A percentile compares a stretch with the other conserved stretches of the same genome.
These are phyloP conservation scores for Lamellibrachia luymesi DNA, from an alignment of 1,140 invertebrate genomes.

Conservation along the genomic window DNA sequence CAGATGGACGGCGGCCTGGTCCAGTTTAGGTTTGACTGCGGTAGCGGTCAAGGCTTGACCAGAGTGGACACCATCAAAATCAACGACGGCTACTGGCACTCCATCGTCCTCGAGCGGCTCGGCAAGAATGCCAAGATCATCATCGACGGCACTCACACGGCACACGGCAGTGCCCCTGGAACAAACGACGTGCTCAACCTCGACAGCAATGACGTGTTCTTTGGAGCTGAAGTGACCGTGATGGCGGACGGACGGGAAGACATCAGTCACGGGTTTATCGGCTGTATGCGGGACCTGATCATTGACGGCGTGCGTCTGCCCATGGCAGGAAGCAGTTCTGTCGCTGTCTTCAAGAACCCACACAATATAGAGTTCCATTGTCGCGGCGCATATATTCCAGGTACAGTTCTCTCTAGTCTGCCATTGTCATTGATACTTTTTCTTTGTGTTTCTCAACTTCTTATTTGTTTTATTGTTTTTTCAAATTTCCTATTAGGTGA, in stretches of 20 bases:
- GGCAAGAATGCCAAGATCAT: slow-evolving; percentile 70
- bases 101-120: slow-evolving; percentile 76
- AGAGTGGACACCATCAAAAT: slow-evolving; percentile 72
- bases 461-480: too few species aligned
- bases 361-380: slow-evolving; percentile 78
- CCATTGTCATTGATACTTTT: too few species aligned
- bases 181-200: slow-evolving; percentile 81
- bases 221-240: slow-evolving; percentile 77
- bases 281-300: slow-evolving; percentile 86
- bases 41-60: slow-evolving; percentile 84
- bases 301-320: slow-evolving; percentile 76
- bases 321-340: slow-evolving; percentile 60
- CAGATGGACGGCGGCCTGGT: slow-evolving; percentile 75
- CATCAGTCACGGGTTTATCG: slow-evolving; percentile 77
- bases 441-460: too few species aligned
- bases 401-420: slow-evolving; percentile 19
- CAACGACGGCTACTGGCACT: slow-evolving; percentile 88
- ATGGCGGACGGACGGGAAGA: slow-evolving; percentile 70
- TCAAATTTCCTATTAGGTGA: too few species aligned
- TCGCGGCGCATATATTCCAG: slow-evolving; percentile 37
- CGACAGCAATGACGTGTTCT: slow-evolving; percentile 78
- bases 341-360: slow-evolving; percentile 69
- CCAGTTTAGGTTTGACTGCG: slow-evolving; percentile 86
- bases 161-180: slow-evolving; percentile 77
- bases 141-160: slow-evolving; percentile 72